Evolutionary conservation across 2,113 vertebrate species (phyloP).

Genomic region (Centropristis striata): DNA sequence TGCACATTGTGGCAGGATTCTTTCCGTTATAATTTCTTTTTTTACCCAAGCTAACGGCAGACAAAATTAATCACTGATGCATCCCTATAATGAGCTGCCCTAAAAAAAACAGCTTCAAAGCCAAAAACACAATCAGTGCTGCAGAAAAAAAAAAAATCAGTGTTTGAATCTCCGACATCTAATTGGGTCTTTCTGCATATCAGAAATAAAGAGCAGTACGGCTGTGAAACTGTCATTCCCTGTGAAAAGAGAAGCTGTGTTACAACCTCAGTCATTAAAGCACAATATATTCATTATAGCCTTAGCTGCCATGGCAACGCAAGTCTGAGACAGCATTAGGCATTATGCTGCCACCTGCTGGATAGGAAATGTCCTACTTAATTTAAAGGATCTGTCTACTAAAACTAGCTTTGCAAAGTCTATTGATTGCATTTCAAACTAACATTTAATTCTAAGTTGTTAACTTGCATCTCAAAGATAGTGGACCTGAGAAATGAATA

Average conservation of each 20-base stretch:
- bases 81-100: not conserved
- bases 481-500: not conserved
- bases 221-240: slow-evolving; percentile 6
- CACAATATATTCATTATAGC: slow-evolving; percentile 60
- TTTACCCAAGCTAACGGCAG: rapidly evolving
- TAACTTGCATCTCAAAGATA: not conserved
- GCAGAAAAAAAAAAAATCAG: not conserved
- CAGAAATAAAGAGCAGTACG: not conserved
- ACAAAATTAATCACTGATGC: slow-evolving; percentile 1
- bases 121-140: not conserved
- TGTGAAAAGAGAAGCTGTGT: slow-evolving; percentile 25
- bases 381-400: not conserved
- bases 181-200: slow-evolving; percentile 6
- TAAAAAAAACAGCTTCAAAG: not conserved
- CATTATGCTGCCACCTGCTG: slow-evolving; percentile 76
- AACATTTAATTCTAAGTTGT: not conserved
- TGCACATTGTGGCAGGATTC: slow-evolving; percentile 48
- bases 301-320: slow-evolving; percentile 68
- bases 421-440: not conserved
- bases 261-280: slow-evolving; percentile 45
- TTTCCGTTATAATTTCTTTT: not conserved
- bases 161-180: slow-evolving; percentile 1
- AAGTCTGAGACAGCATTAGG: not conserved
- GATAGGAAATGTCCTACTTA: not conserved
- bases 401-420: not conserved